Conservation (phyloP, 2,797 vertebrate genomes). For the Syndactyla subalaris region DNA sequence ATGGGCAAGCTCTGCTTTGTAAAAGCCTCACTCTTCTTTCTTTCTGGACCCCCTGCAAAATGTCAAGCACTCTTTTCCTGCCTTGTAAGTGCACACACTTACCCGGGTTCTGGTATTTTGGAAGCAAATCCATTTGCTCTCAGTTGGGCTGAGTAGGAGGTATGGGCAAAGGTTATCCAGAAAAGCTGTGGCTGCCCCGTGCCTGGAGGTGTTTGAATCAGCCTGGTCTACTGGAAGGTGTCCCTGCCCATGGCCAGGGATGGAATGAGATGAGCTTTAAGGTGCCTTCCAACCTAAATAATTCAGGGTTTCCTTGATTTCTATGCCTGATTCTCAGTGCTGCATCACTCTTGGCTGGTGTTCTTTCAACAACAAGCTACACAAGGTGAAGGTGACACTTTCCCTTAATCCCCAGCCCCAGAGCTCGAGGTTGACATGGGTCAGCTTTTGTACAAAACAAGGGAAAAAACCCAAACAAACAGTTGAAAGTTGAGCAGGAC, state of each 20-base stretch:
- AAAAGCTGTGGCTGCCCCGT: background rate
- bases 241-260: background rate
- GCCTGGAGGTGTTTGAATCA: background rate
- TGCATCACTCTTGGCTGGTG: background rate
- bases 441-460: background rate
- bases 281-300: background rate
- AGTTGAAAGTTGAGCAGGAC: slow-evolving; percentile 31
- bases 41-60: background rate
- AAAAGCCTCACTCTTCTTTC: background rate
- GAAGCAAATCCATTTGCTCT: background rate
- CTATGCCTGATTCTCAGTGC: background rate
- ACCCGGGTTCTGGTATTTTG: background rate
- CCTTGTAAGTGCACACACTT: background rate
- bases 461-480: background rate
- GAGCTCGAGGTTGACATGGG: background rate
- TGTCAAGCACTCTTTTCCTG: background rate
- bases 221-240: background rate
- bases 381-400: background rate
- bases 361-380: background rate
- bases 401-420: background rate
- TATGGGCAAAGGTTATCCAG: background rate
- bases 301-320: background rate
- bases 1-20: background rate
- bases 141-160: background rate
- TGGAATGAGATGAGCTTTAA: background rate